phyloP scores from a whole-genome alignment of 2,113 vertebrate species.

The Chamaea fasciata region DNA sequence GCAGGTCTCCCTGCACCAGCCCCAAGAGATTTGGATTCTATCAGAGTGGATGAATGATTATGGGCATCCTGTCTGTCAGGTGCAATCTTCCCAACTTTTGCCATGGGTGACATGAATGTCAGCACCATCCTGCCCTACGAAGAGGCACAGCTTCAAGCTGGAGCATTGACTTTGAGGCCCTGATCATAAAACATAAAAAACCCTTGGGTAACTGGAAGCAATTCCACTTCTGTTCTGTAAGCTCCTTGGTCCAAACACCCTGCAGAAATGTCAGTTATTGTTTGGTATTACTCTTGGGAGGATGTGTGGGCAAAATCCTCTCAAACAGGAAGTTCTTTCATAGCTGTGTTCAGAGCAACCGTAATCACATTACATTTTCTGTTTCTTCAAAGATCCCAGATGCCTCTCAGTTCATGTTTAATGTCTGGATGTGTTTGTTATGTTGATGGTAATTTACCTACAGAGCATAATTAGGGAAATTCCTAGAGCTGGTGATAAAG shows the following conservation, averaged over 20 bases:
- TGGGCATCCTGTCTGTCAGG: neutral
- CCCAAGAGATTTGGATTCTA: neutral
- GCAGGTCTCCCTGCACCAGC: neutral
- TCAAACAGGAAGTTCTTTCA: neutral
- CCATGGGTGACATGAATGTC: accelerated
- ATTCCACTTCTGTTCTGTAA: neutral
- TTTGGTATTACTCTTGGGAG: neutral
- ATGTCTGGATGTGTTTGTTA: neutral
- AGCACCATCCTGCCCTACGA: neutral
- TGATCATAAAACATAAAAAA: neutral
- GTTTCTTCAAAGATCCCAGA: neutral
- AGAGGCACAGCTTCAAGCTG: neutral
- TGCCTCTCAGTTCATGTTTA: neutral
- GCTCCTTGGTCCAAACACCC: neutral
- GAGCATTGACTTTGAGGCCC: neutral
- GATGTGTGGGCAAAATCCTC: neutral
- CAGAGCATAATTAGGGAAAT: neutral
- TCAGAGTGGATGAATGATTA: accelerated
- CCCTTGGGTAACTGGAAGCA: neutral
- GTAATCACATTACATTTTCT: neutral
- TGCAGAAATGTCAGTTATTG: neutral
- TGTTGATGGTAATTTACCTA: neutral
- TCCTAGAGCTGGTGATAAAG: neutral
- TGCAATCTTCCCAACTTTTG: neutral
- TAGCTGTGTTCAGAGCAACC: neutral